Conservation (phyloP, 2,888 invertebrate species). For the Nebria brevicollis region DNA sequence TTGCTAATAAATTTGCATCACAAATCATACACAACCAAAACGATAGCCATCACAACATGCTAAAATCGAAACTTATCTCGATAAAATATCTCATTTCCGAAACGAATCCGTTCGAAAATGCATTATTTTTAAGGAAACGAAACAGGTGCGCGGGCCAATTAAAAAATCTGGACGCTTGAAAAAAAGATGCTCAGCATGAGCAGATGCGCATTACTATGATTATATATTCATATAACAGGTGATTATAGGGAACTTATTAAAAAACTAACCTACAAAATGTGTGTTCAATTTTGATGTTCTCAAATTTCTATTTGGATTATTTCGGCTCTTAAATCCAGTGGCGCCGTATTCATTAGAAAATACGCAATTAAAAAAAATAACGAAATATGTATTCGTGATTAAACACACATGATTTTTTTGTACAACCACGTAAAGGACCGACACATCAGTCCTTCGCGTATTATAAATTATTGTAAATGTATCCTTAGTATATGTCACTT, state of each 20-base stretch:
- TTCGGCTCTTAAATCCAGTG: constrained; percentile 10
- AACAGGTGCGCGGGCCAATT: constrained; percentile 12
- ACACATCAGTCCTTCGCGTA: no score
- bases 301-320: not conserved
- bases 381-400: no score
- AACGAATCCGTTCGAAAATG: constrained; percentile 1
- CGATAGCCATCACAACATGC: not conserved
- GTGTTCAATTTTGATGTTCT: not conserved
- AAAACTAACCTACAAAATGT: not conserved
- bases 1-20: not conserved
- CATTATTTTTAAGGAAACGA: not conserved
- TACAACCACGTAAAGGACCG: no score
- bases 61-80: not conserved
- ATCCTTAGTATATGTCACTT: no score
- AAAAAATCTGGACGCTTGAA: constrained; percentile 3
- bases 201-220: constrained; percentile 9
- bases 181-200: not conserved
- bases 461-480: no score
- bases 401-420: no score
- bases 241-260: not conserved
- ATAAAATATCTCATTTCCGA: constrained; percentile 1
- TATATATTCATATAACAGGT: constrained; percentile 14
- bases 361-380: no score
- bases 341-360: not conserved
- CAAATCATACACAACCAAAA: not conserved